Evolutionary conservation across 1,140 invertebrate species (phyloP), one percentile per base, ranked within the genome.

Genomic region (Plectrocnemia conspersa): DNA sequence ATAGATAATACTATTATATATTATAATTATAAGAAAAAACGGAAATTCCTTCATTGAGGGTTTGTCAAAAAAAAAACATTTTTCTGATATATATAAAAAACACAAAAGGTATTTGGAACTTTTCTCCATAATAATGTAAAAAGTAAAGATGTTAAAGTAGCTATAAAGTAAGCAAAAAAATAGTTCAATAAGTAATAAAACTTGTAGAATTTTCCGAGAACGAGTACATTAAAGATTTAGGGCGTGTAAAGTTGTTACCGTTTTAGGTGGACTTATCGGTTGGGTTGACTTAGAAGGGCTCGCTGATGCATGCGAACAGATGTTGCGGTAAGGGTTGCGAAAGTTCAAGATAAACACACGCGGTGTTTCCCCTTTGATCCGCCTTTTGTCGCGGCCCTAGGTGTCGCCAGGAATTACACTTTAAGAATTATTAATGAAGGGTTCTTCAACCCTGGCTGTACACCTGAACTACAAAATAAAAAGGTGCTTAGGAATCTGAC

Each of bases 361-460:
- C 22, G 18, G 36, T 29, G 7, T 22, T 18, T 29, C 50, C 40
- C 40, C 27, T 53, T 53, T 38, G 40, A 25, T 27, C 50, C 15
- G 40, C 22, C 50, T 41, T 40, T 52, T 52, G 48, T 23, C 16
- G 40, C 36, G 41, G 15, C 27, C 50, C 23, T 7, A 23, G 42
- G 21, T 46, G 52, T 54, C 52, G 33, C 46, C 52, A 29, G 36
- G 41, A 54, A 54, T 54, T 54, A 54, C 52, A 32, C 52, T 24
- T 22, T 54, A 54, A 54, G 52, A 54, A 54, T 54, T 54, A 54
- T 54, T 46, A 54, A 54, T 54, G 52, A 29, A 40, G 32, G 21
- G 27, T 35, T 41, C 40, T 54, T 23, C 42, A 9, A 45, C 52
- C 24, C 23, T 33, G 45, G 35, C 10, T 16, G 18, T n/a, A 29